Base-by-base conservation (phyloP, 2,113 vertebrate species). In the Centrocercus urophasianus region DNA sequence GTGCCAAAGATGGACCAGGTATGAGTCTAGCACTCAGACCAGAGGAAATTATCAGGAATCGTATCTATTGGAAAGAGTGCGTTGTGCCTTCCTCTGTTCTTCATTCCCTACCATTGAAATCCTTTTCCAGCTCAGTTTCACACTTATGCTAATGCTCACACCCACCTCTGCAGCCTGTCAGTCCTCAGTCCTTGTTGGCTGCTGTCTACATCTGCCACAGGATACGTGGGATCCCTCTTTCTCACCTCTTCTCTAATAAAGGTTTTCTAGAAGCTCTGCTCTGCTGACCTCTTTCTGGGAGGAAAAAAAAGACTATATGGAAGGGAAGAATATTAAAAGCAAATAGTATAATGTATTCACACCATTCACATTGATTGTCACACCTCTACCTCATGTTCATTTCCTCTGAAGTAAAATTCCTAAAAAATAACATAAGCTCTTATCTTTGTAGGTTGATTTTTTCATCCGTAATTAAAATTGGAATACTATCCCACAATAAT, bases 101-200 rank as follows among this genome's bases (percentile, higher is more conserved):
- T 59, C 56, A 27, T 78, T 83, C 27, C 66, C 48, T 40, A 32
- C 16, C 9, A 8, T 36, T 64, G 61, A 54, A 54, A 54, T 28
- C 52, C 15, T 70, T 78, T 38, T n/a, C 76, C 89, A 83, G 34
- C 48, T 80, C 78, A 47, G 64, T 52, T 42, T 59, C n/a, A 4
- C 47, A 64, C 67, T 20, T 40, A 45, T 34, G 38, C 42, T 36
- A 5, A 57, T 8, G 38, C 28, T 77, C 30, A 5, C 15, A 54
- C 70, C 73, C 91, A 91, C 88, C 87, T 95, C 89, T 86, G 69
- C 69, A 89, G 86, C 75, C 91, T 56, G 20, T 50, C 78, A 32
- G 80, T 93, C 79, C 76, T 36, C 72, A 81, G 65, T 72, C 91
- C 80, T 43, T 42, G 40, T 20, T 61, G 60, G 61, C 59, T 80